phyloP scores from a whole-genome alignment of 2,113 vertebrate species.

The Pseudorectes ferrugineus region DNA sequence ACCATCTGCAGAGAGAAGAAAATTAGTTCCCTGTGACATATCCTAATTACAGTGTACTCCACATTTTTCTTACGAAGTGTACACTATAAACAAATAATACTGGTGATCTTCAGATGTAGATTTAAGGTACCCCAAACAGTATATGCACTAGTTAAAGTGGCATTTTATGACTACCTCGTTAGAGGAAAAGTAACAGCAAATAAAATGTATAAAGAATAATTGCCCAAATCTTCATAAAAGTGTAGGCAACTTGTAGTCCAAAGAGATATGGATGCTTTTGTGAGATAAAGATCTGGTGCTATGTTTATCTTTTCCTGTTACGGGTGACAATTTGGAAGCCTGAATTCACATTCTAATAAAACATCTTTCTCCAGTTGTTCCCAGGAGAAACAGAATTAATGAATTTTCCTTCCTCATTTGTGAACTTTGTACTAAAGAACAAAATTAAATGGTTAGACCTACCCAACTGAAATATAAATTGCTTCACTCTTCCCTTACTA shows the following conservation, averaged over 20 bases:
- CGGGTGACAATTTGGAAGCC: neutral
- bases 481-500: neutral
- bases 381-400: neutral
- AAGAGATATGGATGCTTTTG: neutral
- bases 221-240: neutral
- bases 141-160: neutral
- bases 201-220: neutral
- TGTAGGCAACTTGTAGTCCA: neutral
- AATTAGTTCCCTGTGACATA: neutral
- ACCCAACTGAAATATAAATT: neutral
- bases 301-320: neutral
- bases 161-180: neutral
- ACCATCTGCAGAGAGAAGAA: conserved; percentile 77
- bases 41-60: neutral
- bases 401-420: neutral
- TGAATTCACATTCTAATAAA: neutral
- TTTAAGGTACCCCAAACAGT: neutral
- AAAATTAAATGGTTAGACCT: neutral
- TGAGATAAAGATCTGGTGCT: neutral
- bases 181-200: neutral
- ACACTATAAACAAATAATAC: neutral
- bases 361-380: neutral
- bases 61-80: neutral
- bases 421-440: neutral
- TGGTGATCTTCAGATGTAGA: neutral